Percentiles rank a stretch among this genome's conserved stretches.
These are phyloP conservation scores for Cheirogaleus medius DNA, from an alignment of 2,113 vertebrate genomes.

Conservation along the genomic window DNA sequence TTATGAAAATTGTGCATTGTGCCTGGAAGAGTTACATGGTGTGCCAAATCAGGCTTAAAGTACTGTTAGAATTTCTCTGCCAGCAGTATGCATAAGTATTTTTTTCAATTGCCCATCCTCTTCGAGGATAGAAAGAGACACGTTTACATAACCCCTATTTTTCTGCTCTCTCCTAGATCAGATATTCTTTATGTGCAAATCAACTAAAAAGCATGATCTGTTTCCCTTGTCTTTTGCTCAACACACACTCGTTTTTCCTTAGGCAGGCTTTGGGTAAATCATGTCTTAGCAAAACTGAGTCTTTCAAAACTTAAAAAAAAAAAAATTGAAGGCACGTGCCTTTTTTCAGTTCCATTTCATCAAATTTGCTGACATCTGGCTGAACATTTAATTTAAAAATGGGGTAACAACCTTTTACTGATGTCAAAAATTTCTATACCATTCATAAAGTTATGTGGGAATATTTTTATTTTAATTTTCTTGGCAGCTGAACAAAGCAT, in stretches of 20 bases:
- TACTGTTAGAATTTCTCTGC: not conserved
- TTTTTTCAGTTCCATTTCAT: constrained; percentile 43
- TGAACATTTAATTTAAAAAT: constrained; percentile 48
- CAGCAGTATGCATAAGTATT: not conserved
- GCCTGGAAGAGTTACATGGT: not conserved
- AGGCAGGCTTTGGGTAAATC: not conserved
- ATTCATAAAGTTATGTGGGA: constrained; percentile 27
- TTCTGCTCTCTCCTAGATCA: not conserved
- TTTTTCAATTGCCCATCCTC: not conserved
- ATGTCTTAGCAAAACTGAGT: constrained; percentile 40
- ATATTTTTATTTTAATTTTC: constrained; percentile 56
- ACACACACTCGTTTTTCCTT: not conserved
- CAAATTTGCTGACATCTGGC: constrained; percentile 27
- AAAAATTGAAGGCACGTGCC: not conserved
- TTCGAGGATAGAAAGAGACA: constrained; percentile 13
- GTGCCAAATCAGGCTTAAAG: constrained; percentile 34
- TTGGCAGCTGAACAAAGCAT: constrained; percentile 53
- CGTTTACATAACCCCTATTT: not conserved
- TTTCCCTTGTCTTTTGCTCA: not conserved
- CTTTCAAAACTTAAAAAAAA: not conserved
- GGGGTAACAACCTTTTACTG: not conserved
- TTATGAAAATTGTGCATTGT: not conserved
- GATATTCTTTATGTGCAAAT: not conserved
- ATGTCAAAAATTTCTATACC: constrained; percentile 34
- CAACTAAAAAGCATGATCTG: not conserved